Evolutionary conservation across 2,113 vertebrate species (phyloP).

Genomic region (Osmerus eperlanus): DNA sequence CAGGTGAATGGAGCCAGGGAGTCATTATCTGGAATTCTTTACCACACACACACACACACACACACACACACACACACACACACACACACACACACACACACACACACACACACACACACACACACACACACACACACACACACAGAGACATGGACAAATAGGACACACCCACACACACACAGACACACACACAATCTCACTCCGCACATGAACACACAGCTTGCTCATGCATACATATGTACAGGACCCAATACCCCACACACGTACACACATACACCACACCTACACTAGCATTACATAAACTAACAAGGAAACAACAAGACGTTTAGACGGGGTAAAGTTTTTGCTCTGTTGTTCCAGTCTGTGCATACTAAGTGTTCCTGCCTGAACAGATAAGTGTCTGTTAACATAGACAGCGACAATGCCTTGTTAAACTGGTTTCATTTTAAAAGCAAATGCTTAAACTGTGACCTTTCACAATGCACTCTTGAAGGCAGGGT

Average conservation of each 20-base stretch:
- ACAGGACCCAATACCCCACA: too few relatives aligned
- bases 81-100: neutral
- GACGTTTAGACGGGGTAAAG: too few relatives aligned
- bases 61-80: neutral
- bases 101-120: too few relatives aligned
- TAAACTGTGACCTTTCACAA: too few relatives aligned
- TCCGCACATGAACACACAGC: neutral
- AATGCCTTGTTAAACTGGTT: conserved; percentile 3
- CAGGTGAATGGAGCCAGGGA: neutral
- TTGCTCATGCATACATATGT: too few relatives aligned
- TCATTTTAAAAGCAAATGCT: too few relatives aligned
- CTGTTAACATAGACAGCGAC: neutral
- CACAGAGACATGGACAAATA: neutral
- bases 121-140: neutral
- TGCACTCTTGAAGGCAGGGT: too few relatives aligned
- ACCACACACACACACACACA: neutral
- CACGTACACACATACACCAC: too few relatives aligned
- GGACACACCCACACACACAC: neutral
- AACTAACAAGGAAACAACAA: too few relatives aligned
- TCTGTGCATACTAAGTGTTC: neutral
- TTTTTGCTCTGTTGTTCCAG: too few relatives aligned
- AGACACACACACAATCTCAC: neutral
- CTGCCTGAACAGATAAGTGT: neutral
- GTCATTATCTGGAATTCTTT: neutral
- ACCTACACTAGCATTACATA: too few relatives aligned